A percentile compares a stretch with the other conserved stretches of the same genome.
Conservation (phyloP, 2,888 invertebrate species). For the Leptopilina drosophilae region DNA sequence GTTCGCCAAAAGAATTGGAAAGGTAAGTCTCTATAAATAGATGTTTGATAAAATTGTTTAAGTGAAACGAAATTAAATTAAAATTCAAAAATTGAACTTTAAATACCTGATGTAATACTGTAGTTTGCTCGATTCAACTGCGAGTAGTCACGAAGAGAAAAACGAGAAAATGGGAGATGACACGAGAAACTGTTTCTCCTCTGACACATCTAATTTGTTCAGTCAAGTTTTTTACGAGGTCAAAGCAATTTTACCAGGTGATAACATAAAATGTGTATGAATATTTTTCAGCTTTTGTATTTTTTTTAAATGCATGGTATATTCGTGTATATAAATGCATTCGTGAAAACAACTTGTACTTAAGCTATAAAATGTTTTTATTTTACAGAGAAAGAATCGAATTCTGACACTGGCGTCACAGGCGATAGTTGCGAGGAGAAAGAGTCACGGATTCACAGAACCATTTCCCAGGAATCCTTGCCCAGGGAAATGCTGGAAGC, state of each 20-base stretch:
- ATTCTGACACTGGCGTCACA: constrained; percentile 40
- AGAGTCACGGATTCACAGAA: constrained; percentile 62
- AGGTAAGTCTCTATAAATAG: constrained; percentile 49
- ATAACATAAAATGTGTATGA: background rate
- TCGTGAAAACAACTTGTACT: constrained; percentile 52
- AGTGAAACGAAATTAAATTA: background rate
- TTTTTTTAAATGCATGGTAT: constrained; percentile 47
- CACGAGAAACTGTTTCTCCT: constrained; percentile 32
- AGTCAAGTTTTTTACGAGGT: constrained; percentile 55
- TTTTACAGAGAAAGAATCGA: constrained; percentile 57
- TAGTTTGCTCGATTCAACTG: constrained; percentile 18
- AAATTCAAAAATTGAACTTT: background rate
- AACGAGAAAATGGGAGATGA: constrained; percentile 9
- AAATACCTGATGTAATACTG: background rate
- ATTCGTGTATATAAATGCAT: constrained; percentile 38
- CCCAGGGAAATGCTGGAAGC: constrained; percentile 70
- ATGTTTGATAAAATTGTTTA: background rate
- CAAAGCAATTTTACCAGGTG: constrained; percentile 45
- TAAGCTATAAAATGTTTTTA: constrained; percentile 54
- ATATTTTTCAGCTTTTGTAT: background rate
- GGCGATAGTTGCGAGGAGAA: constrained; percentile 66
- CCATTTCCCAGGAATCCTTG: constrained; percentile 74
- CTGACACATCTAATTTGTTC: constrained; percentile 44
- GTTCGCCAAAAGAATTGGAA: constrained; percentile 58
- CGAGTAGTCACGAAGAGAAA: background rate